Evolutionary conservation across 2,888 invertebrate species (phyloP), one percentile per base, ranked within the genome.

Genomic region (Rhabditophanes sp.): DNA sequence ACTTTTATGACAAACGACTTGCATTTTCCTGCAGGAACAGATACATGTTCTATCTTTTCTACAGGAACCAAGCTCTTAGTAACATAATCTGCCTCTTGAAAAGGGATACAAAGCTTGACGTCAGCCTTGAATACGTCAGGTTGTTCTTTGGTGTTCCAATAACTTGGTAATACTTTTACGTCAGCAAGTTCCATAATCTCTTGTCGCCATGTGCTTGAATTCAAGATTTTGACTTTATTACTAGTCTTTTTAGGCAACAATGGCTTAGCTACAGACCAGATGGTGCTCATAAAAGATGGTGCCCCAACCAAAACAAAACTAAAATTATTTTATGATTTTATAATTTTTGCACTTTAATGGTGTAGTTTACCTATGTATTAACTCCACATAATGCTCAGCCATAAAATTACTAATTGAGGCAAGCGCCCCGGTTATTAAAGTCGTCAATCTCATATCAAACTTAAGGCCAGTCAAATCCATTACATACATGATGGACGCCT

Each of bases 271-370:
- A 61, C 45, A 12, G 27, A 41, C 46, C 59, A 60, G 4, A 60
- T 40, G 1, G 50, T 44, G 16, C 41, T 37, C 27, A 61, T 61
- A 38, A 61, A 61, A 4, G 44, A 33, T 5, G 61, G 61, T 6
- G 52, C 61, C 30, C 52, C 56, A 29, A 61, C 60, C 4, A 61
- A 42, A 11, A 61, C 61, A 33, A 61, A 59, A 8, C 26, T 59
- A 59, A 8, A 59, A 53, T 30, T 48, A 55, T 33, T 16, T 25
- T 5, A 30, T 12, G 16, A 4, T 11, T 2, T 6, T 14, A 4
- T 11, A 21, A 31, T 2, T 26, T 3, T 11, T 8, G 26, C 3
- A 2, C 21, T 7, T 26, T n/a, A n/a, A n/a, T n/a, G n/a, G n/a
- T n/a, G n/a, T n/a, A n/a, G n/a, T n/a, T n/a, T n/a, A 30, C 16